A percentile compares a stretch with the other conserved stretches of the same genome.
Conservation (phyloP, 2,113 vertebrate species). For the Pomatostomus ruficeps region DNA sequence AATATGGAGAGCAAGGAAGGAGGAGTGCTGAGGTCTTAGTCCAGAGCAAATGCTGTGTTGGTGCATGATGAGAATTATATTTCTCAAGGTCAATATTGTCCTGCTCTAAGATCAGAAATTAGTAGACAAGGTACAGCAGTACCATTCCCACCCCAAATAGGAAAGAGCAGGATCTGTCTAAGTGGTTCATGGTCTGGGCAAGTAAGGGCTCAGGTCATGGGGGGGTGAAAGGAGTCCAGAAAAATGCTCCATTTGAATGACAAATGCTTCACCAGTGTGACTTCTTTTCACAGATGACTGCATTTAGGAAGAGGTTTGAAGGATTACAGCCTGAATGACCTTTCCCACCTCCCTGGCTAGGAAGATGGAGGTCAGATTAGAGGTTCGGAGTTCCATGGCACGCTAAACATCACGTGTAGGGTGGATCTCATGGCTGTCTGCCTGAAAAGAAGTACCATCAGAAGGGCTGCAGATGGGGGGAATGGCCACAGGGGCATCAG, state of each 20-base stretch:
- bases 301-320: not conserved
- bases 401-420: fast-evolving
- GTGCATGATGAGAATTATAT: not conserved
- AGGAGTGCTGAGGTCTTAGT: not conserved
- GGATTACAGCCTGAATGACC: not conserved
- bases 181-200: fast-evolving
- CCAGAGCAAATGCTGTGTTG: not conserved
- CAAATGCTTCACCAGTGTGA: not conserved
- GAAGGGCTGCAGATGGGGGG: not conserved
- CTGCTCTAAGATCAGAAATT: not conserved
- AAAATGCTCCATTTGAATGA: not conserved
- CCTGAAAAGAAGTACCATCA: not conserved
- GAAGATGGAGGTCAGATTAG: not conserved
- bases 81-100: not conserved
- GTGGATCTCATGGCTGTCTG: not conserved
- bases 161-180: not conserved
- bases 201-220: not conserved
- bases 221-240: not conserved
- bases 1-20: not conserved
- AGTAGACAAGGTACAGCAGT: not conserved
- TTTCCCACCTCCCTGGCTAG: not conserved
- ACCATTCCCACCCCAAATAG: not conserved
- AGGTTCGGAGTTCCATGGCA: not conserved
- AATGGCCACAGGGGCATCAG: not conserved
- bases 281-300: not conserved